Base-by-base conservation (phyloP, 2,113 vertebrate genomes). In the Dicrurus megarhynchus region DNA sequence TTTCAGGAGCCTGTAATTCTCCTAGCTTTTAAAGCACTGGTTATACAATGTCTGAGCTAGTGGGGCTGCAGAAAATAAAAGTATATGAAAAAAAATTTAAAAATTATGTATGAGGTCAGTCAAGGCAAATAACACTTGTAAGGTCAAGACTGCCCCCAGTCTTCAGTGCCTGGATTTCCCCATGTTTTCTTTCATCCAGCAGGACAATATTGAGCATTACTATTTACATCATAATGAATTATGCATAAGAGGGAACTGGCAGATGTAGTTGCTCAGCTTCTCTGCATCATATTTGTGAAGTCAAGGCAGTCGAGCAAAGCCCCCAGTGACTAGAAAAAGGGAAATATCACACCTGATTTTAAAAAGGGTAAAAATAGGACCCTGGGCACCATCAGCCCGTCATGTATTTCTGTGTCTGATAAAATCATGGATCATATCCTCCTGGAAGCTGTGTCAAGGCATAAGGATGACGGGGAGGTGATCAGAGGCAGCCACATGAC, bases 41-140 rank as follows among this genome's bases (percentile, higher is more conserved):
- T 96, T 96, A 95, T 77, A 28, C 90, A 97, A 94, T 39, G 56
- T 32, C 59, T 96, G 52, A 93, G 75, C 87, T 78, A 49, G 64
- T 35, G 21, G 26, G 32, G 23, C 59, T 93, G 44, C 52, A 74
- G 75, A 73, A 93, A 88, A 95, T 27, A 75, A 71, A 89, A 82
- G 27, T 73, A 49, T 33, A 37, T 35, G 20, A 50, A 60, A 91
- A 92, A 35, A 81, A 33, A 16, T 24, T 15, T 41, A 49, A 70
- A 91, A 92, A 75, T n/a, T 49, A 33, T 11, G 4, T 35, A 32
- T 56, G 44, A 67, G 60, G 68, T 93, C 88, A 93, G 59, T 82
- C 49, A 84, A 88, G 85, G 88, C 52, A 63, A 83, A 47, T 23
- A 47, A 18, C 4, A 44, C 39, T 84, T 55, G 16, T 49, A 61